Evolutionary conservation across 2,797 vertebrate genomes (phyloP), one percentile per base, ranked within the genome.

Genomic region (Neosilurus mollespiculum): DNA sequence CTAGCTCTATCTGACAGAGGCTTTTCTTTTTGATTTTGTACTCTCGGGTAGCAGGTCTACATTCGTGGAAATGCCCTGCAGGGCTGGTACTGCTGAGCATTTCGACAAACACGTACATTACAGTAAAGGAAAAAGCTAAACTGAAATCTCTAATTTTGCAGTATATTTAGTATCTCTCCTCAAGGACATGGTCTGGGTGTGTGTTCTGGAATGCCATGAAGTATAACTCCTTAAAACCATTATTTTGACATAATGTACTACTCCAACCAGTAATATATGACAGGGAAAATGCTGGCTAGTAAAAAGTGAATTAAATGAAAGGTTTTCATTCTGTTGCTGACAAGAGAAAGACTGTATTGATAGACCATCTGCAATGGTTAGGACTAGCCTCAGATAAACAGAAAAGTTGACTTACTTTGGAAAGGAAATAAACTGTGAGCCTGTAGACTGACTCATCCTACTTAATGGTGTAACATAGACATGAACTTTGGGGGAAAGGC

Each of bases 331-430:
- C 84, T 84, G 85, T 84, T 14, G 54, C 78, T 84, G 89, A 91
- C 83, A 70, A 87, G 87, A 86, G 90, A 83, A 87, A 90, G 92
- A 93, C 91, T 92, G 89, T 90, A 92, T 91, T 89, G 81, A 70
- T 89, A 72, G 81, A 83, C 89, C 87, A 91, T 91, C 91, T 92
- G 86, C 83, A 76, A 88, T 88, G 82, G 89, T 92, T 87, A 90
- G 92, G 90, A 91, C 89, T 77, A 53, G 54, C 85, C 88, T 88
- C 87, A 93, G 70, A 86, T 84, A 82, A 90, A 94, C 90, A 91
- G 89, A 89, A 88, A 90, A 89, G 85, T 84, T 83, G 89, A 90
- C 78, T 87, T 83, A 90, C 78, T 82, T 82, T 89, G 88, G 61
- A 88, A 90, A 89, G 90, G 90, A 93, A 93, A 88, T 9, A 14